Evolutionary conservation across 2,797 vertebrate species (phyloP).

Genomic region (Ibycter americanus): DNA sequence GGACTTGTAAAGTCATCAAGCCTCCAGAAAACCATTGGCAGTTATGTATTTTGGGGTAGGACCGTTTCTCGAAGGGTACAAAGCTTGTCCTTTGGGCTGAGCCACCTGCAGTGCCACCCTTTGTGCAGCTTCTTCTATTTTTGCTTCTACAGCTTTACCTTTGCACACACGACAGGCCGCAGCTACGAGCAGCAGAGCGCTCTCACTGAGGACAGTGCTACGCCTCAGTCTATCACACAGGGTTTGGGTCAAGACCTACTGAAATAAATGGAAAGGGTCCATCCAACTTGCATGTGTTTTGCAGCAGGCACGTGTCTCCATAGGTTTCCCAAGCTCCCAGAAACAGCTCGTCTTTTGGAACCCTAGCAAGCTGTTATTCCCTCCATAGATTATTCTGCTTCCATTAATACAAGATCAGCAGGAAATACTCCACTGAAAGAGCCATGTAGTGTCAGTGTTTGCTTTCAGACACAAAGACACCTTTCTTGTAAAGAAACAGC

Average conservation of each 20-base stretch:
- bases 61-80: background rate
- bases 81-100: background rate
- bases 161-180: background rate
- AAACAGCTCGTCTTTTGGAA: accelerated
- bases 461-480: background rate
- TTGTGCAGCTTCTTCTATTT: background rate
- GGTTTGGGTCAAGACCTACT: background rate
- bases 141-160: background rate
- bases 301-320: background rate
- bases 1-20: background rate
- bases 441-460: background rate
- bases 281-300: background rate
- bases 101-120: background rate
- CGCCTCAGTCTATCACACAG: background rate
- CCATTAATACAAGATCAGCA: background rate
- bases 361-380: background rate
- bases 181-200: background rate
- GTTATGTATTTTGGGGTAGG: background rate
- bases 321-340: background rate
- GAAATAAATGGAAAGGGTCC: background rate
- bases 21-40: background rate
- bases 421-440: background rate
- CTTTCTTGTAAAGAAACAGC: background rate
- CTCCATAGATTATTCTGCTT: background rate
- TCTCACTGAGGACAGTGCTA: background rate